These are phyloP conservation scores for Oncopeltus fasciatus DNA, from an alignment of 1,140 invertebrate species.

Conservation along the genomic window DNA sequence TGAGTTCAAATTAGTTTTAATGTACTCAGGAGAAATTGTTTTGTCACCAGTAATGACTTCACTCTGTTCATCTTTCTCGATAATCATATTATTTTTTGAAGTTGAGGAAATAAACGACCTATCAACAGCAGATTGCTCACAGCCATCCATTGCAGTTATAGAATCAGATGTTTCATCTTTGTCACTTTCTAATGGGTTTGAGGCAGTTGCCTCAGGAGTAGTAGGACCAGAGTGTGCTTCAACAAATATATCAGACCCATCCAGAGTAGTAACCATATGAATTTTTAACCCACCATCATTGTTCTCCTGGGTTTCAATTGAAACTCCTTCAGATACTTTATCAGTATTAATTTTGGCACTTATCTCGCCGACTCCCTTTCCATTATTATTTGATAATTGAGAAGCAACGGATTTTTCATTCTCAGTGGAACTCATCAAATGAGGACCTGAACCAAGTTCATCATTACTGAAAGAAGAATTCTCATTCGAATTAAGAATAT, in stretches of 20 bases:
- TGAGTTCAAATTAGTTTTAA: neutral
- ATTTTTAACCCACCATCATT: neutral
- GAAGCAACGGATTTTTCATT: too few relatives aligned
- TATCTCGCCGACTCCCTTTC: too few relatives aligned
- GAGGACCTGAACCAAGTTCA: too few relatives aligned
- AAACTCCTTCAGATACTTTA: too few relatives aligned
- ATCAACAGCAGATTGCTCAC: too few relatives aligned
- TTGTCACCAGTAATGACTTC: slow-evolving; percentile 9
- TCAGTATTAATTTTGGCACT: too few relatives aligned
- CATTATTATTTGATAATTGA: too few relatives aligned
- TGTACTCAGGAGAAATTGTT: neutral
- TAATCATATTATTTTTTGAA: neutral
- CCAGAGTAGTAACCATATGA: neutral
- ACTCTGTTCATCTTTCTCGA: neutral
- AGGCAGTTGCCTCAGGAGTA: neutral
- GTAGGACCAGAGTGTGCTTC: neutral
- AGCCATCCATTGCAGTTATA: too few relatives aligned
- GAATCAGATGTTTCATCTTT: neutral
- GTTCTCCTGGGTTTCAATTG: neutral
- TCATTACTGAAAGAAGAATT: too few relatives aligned
- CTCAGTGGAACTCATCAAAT: too few relatives aligned
- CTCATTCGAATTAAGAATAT: too few relatives aligned
- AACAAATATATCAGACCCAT: neutral
- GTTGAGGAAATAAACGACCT: neutral
- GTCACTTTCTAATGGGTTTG: neutral